Base-by-base conservation (phyloP, 1,140 invertebrate genomes). In the Dufourea novaeangliae region DNA sequence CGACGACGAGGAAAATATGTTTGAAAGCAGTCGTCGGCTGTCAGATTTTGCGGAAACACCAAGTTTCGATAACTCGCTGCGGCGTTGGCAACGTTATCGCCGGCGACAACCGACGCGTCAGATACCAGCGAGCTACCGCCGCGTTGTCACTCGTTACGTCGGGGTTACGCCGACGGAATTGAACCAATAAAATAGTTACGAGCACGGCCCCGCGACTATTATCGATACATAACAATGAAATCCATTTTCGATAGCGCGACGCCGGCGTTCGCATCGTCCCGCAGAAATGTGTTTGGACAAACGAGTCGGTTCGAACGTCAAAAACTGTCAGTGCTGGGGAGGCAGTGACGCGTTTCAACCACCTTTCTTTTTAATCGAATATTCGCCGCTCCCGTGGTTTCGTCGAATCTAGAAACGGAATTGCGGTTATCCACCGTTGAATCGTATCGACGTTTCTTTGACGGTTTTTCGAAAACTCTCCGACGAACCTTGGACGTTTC, bases 161-260 rank as follows among this genome's bases (percentile, higher is more conserved):
- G 46, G n/a, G n/a, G 59, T 32, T 41, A 54, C 34, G 59, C 61
- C 78, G 59, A 6, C 59, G 25, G 66, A 52, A 77, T 80, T 78
- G 74, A 22, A 32, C 52, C 67, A 80, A 79, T 80, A 78, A 80
- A 80, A 80, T 59, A 54, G 66, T 69, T 67, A 57, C 64, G 57
- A 63, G 46, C 29, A 17, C 22, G 25, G n/a, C 20, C 17, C 20
- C 22, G 14, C n/a, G 14, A 22, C 74, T 29, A 77, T 70, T 79
- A 79, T 79, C 77, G 77, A 74, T 74, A 67, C 52, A 34, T 61
- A 74, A 39, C 77, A 52, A 39, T 37, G 59, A 73, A 70, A 71
- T 62, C 68, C 57, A 63, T 78, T 78, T n/a, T 62, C 57, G 56
- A 2, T 7, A 7, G 17, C 17, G 34, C 27, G 37, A 39, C 54